Conservation (phyloP, 2,888 invertebrate genomes). For the Tanypteryx hageni region DNA sequence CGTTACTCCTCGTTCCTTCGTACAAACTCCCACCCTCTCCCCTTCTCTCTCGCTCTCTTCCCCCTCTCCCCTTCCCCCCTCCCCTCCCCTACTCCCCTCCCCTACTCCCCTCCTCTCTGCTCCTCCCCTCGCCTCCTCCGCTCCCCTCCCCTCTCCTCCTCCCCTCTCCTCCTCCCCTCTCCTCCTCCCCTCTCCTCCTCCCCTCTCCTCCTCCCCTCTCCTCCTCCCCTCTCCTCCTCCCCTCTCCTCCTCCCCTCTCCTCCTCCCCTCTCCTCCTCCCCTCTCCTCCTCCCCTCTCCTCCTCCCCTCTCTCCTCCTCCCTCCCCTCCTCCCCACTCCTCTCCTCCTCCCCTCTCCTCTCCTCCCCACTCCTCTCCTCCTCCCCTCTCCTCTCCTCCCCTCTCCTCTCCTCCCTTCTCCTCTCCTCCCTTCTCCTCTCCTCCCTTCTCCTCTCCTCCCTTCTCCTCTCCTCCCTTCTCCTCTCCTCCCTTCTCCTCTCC, state of each 20-base stretch:
- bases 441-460: constrained; percentile 29
- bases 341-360: background rate
- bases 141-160: too few species aligned
- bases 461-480: constrained; percentile 36
- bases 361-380: background rate
- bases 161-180: too few species aligned
- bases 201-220: too few species aligned
- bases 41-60: too few species aligned
- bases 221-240: too few species aligned
- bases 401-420: background rate
- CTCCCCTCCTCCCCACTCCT: background rate
- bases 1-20: too few species aligned
- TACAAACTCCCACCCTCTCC: too few species aligned
- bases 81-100: background rate
- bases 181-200: too few species aligned
- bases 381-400: background rate
- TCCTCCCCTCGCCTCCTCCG: background rate
- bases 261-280: too few species aligned
- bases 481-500: constrained; percentile 12
- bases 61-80: too few species aligned
- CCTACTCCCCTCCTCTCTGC: background rate
- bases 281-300: too few species aligned
- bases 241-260: too few species aligned
- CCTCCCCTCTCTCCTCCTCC: background rate
- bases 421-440: constrained; percentile 40